A percentile compares a stretch with the other conserved stretches of the same genome.
Evolutionary conservation across 1,140 invertebrate genomes (phyloP).

Genomic region (Nautilus pompilius): DNA sequence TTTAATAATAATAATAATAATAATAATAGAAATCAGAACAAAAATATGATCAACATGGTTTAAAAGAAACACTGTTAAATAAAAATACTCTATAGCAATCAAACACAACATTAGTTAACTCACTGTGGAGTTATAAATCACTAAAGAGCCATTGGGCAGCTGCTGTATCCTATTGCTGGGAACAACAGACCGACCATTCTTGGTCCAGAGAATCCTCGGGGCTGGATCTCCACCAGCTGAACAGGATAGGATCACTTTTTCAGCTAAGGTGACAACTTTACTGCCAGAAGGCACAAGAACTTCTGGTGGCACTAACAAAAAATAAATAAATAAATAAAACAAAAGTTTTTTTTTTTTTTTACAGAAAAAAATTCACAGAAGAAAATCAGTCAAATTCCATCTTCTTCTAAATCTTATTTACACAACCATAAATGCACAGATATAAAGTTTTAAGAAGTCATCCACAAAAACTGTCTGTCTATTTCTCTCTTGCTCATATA

Average conservation of each 20-base stretch:
- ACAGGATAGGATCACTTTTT: conserved; percentile 49
- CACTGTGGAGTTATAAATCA: conserved; percentile 51
- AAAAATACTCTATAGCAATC: neutral
- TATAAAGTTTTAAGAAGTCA: too few species aligned
- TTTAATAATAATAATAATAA: neutral
- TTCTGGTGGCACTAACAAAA: conserved; percentile 48
- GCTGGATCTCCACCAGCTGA: conserved; percentile 50
- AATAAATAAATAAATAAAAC: conserved; percentile 7
- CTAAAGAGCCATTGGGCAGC: conserved; percentile 50
- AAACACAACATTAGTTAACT: too few species aligned
- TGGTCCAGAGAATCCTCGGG: conserved; percentile 54
- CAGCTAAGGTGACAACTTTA: conserved; percentile 39
- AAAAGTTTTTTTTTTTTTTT: too few species aligned
- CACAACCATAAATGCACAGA: too few species aligned
- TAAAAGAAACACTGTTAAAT: neutral
- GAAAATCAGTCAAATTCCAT: too few species aligned
- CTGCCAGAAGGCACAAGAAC: conserved; percentile 43
- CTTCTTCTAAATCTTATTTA: too few species aligned
- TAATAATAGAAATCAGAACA: neutral
- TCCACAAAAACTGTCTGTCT: too few species aligned
- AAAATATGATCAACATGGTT: neutral
- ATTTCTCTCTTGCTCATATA: too few species aligned
- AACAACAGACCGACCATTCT: conserved; percentile 46
- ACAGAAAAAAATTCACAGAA: too few species aligned
- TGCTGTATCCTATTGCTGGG: conserved; percentile 38